Percentiles rank a stretch among this genome's conserved stretches.
Conservation (phyloP, 2,113 vertebrate species). For the Epinephelus moara region DNA sequence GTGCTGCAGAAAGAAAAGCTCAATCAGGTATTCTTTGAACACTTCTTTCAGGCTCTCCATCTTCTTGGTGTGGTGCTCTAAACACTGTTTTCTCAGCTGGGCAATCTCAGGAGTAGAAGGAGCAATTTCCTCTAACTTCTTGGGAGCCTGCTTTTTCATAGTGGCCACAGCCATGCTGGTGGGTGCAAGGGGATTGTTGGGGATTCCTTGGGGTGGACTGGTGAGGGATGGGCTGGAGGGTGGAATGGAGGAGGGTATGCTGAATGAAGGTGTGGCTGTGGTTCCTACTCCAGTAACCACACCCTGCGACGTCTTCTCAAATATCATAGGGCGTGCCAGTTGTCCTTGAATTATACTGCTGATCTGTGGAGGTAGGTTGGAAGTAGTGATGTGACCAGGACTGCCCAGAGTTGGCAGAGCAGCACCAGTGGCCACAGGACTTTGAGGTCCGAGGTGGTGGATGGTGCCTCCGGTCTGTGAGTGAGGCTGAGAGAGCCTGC, state of each 20-base stretch:
- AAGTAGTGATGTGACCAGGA: constrained; percentile 91
- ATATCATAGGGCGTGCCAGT: constrained; percentile 89
- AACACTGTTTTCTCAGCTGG: constrained; percentile 93
- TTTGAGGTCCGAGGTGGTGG: constrained; percentile 93
- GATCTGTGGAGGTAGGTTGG: constrained; percentile 92
- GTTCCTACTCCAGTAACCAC: constrained; percentile 87
- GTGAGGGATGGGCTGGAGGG: constrained; percentile 92
- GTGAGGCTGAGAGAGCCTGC: constrained; percentile 92
- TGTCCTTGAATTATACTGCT: constrained; percentile 95
- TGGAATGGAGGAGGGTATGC: constrained; percentile 88
- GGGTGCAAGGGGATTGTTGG: constrained; percentile 86
- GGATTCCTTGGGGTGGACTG: constrained; percentile 85
- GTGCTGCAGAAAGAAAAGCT: constrained; percentile 98
- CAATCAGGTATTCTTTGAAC: constrained; percentile 94
- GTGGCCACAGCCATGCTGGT: constrained; percentile 73
- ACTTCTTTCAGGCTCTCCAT: constrained; percentile 93
- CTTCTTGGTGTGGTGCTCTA: constrained; percentile 93
- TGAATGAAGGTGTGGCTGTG: constrained; percentile 83
- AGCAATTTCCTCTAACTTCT: constrained; percentile 94
- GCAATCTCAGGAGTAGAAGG: constrained; percentile 92
- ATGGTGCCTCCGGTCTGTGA: constrained; percentile 94
- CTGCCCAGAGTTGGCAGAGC: constrained; percentile 87
- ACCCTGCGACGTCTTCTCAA: constrained; percentile 87
- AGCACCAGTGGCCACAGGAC: constrained; percentile 86
- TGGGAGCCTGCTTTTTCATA: constrained; percentile 88